phyloP scores from a whole-genome alignment of 2,797 vertebrate species.

The Oreochromis mossambicus region DNA sequence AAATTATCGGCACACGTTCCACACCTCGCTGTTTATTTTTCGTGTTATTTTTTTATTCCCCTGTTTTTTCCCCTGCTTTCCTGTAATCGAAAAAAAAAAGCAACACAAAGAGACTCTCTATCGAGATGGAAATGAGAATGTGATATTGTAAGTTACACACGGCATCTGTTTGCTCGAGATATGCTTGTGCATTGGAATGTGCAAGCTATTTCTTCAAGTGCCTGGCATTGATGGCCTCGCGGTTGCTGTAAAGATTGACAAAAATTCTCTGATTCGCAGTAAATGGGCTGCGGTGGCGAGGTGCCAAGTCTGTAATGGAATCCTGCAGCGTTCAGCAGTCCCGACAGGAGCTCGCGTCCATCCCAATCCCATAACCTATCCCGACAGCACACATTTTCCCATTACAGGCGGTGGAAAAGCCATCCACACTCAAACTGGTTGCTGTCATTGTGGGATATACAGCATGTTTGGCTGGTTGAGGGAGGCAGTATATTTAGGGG shows the following conservation, averaged over 20 bases:
- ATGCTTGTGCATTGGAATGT: slow-evolving; percentile 66
- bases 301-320: slow-evolving; percentile 79
- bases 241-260: slow-evolving; percentile 76
- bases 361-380: slow-evolving; percentile 77
- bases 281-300: slow-evolving; percentile 75
- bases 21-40: slow-evolving; percentile 18
- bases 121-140: slow-evolving; percentile 72
- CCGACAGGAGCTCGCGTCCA: slow-evolving; percentile 72
- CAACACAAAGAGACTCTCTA: slow-evolving; percentile 49
- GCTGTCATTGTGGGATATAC: slow-evolving; percentile 63
- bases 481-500: slow-evolving; percentile 55
- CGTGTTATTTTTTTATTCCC: slow-evolving; percentile 5
- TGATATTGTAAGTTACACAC: slow-evolving; percentile 70
- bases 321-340: slow-evolving; percentile 73
- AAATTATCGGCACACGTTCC: slow-evolving; percentile 5
- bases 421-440: slow-evolving; percentile 57
- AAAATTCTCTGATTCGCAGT: slow-evolving; percentile 75
- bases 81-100: slow-evolving; percentile 31
- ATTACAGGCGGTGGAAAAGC: slow-evolving; percentile 73
- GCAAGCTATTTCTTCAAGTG: slow-evolving; percentile 69
- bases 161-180: slow-evolving; percentile 75
- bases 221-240: slow-evolving; percentile 69
- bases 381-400: slow-evolving; percentile 77
- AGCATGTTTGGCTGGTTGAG: slow-evolving; percentile 59
- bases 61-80: slow-evolving; percentile 2